phyloP scores from a whole-genome alignment of 2,113 vertebrate genomes.

The Macroglossus sobrinus region DNA sequence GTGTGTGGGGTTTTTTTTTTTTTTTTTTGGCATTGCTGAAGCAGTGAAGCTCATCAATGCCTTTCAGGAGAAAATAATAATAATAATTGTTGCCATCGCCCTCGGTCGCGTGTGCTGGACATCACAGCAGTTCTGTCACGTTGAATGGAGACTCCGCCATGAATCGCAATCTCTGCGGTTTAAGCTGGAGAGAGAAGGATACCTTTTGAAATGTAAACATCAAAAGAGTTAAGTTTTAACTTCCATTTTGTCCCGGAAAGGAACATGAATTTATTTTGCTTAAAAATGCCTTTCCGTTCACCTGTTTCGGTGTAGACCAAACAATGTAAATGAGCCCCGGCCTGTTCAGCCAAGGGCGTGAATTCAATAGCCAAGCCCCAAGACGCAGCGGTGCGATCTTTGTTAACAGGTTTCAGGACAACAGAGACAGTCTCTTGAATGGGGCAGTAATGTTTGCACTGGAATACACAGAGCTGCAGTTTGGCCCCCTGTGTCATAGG shows the following conservation, averaged over 20 bases:
- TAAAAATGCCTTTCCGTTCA: slow-evolving; percentile 76
- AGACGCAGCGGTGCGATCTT: slow-evolving; percentile 67
- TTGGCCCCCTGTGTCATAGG: slow-evolving; percentile 39
- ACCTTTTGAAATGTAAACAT: slow-evolving; percentile 57
- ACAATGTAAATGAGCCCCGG: slow-evolving; percentile 67
- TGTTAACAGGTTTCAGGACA: slow-evolving; percentile 77
- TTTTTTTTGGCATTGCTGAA: not conserved
- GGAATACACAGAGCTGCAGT: slow-evolving; percentile 45
- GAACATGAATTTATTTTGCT: slow-evolving; percentile 27
- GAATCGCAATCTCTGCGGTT: slow-evolving; percentile 31
- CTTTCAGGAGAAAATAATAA: not conserved
- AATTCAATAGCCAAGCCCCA: slow-evolving; percentile 66
- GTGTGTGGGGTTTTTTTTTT: no score
- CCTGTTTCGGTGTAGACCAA: slow-evolving; percentile 76
- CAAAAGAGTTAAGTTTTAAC: not conserved
- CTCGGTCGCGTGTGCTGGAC: not conserved
- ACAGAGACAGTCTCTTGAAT: slow-evolving; percentile 66
- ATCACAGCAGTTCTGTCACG: not conserved
- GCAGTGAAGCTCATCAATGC: not conserved
- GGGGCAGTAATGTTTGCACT: slow-evolving; percentile 42
- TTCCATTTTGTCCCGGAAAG: slow-evolving; percentile 10
- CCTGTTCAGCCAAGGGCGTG: slow-evolving; percentile 64
- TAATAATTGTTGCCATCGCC: not conserved
- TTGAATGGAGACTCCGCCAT: not conserved
- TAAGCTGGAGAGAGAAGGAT: not conserved